A percentile compares a stretch with the other conserved stretches of the same genome.
Conservation (phyloP, 64 coral and sea anemone species). For the Acropora tenuis region DNA sequence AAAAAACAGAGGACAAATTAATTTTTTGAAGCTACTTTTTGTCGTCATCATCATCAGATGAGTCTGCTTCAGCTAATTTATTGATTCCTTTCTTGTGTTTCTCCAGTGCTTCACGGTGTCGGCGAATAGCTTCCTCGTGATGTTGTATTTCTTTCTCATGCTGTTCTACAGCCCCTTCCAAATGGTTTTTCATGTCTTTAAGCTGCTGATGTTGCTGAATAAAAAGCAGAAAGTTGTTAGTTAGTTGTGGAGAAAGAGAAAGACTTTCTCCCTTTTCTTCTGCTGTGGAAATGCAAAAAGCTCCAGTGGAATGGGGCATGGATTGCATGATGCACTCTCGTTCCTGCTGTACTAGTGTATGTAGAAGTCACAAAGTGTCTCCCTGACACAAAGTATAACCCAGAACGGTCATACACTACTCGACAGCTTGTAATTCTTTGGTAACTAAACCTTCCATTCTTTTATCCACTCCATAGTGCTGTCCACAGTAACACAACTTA, state of each 20-base stretch:
- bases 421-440: too few species aligned
- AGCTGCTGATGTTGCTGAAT: constrained; percentile 70
- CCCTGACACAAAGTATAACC: too few species aligned
- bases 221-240: neutral
- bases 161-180: constrained; percentile 26
- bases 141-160: constrained; percentile 68
- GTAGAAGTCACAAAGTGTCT: too few species aligned
- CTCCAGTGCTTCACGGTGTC: constrained; percentile 51
- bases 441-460: too few species aligned
- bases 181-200: constrained; percentile 51
- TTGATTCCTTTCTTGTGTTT: constrained; percentile 54
- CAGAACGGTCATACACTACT: too few species aligned
- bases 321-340: too few species aligned
- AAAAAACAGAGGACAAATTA: neutral
- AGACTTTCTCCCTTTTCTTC: too few species aligned
- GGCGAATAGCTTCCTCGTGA: constrained; percentile 69
- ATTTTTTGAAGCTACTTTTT: neutral
- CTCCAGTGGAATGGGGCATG: too few species aligned
- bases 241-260: neutral
- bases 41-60: constrained; percentile 8
- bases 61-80: neutral
- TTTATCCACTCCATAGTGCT: too few species aligned
- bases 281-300: too few species aligned
- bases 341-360: too few species aligned
- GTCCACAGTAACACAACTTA: neutral